Conservation (phyloP, 2,888 invertebrate species). For the Synanthedon myopaeformis region DNA sequence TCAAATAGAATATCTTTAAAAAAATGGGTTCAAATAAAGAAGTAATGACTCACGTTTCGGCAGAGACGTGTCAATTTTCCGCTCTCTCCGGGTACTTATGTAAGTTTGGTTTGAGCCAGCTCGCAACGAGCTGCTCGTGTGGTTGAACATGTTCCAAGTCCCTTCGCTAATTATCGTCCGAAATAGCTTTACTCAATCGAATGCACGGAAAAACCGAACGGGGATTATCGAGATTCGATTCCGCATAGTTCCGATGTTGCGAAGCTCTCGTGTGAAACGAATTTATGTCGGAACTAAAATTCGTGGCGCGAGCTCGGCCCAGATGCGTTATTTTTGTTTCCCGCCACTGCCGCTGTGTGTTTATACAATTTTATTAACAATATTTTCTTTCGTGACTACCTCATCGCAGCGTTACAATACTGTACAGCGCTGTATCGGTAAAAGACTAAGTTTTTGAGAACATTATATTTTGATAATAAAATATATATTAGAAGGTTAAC, state of each 20-base stretch:
- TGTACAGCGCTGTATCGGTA: too few species aligned
- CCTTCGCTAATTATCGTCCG: constrained; percentile 10
- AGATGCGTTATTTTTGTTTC: constrained; percentile 58
- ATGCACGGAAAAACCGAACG: neutral
- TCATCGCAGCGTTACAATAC: constrained; percentile 1
- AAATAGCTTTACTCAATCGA: constrained; percentile 4
- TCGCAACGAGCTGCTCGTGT: constrained; percentile 36
- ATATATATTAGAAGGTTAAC: too few species aligned
- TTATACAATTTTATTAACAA: constrained; percentile 53
- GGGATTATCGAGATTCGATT: neutral
- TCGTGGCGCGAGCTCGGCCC: constrained; percentile 28
- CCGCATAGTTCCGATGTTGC: constrained; percentile 27
- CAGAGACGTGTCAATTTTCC: constrained; percentile 17
- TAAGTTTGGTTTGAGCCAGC: constrained; percentile 24
- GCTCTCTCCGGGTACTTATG: constrained; percentile 6
- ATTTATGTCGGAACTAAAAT: constrained; percentile 40
- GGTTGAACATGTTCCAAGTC: constrained; percentile 38
- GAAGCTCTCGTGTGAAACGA: constrained; percentile 28
- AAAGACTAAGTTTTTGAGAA: too few species aligned
- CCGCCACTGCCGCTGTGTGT: constrained; percentile 34
- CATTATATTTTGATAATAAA: too few species aligned
- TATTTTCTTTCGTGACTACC: constrained; percentile 23
- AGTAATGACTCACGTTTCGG: constrained; percentile 27
- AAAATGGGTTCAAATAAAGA: constrained; percentile 8
- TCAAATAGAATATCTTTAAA: too few species aligned